Conservation (phyloP, 2,113 vertebrate genomes). For the Hemiprocne comata region DNA sequence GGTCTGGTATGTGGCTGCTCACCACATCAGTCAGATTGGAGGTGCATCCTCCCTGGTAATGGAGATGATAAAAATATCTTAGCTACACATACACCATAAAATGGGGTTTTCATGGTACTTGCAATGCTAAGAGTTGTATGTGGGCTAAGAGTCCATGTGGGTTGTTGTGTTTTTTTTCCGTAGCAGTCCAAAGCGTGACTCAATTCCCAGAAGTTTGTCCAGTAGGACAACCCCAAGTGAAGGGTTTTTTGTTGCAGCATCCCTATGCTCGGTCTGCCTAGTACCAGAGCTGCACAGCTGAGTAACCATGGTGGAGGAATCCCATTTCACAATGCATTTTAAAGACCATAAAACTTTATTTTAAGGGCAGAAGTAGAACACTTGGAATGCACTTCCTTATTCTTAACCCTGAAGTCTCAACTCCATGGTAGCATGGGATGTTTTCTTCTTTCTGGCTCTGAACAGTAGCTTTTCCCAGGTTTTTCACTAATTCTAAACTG, state of each 20-base stretch:
- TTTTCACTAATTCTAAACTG: neutral
- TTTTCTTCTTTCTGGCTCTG: neutral
- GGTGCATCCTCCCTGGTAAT: neutral
- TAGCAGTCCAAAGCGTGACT: neutral
- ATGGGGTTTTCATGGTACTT: neutral
- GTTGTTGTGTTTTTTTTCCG: neutral
- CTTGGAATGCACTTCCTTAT: neutral
- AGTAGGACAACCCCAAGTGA: neutral
- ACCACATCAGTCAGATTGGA: neutral
- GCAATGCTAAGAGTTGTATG: neutral
- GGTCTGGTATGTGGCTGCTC: neutral
- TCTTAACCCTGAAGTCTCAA: neutral
- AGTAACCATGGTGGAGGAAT: neutral
- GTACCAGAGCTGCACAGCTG: neutral
- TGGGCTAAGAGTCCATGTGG: no score
- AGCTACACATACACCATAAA: neutral
- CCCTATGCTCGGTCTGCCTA: neutral
- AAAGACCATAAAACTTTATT: neutral
- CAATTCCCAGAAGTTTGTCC: neutral
- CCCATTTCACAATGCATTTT: neutral
- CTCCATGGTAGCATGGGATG: rapidly evolving
- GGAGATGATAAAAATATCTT: neutral
- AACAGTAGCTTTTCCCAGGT: neutral
- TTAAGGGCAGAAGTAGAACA: neutral
- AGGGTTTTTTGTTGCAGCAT: neutral